Percentiles rank a stretch among this genome's conserved stretches.
Conservation (phyloP, 2,888 invertebrate genomes). For the Maniola hyperantus region DNA sequence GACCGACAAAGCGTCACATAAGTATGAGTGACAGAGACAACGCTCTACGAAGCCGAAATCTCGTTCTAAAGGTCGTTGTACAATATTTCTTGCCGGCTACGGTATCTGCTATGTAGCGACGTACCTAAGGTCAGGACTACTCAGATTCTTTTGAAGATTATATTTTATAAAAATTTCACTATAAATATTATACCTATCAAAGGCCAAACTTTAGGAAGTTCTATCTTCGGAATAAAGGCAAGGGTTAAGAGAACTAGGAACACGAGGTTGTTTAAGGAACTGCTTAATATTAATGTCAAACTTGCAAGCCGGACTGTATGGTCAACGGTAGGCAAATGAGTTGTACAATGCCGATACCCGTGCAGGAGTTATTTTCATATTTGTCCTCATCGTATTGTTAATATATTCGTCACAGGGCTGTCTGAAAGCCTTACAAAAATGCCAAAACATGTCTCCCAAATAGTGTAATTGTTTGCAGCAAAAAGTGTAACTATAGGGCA, state of each 20-base stretch:
- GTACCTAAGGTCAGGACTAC: no score
- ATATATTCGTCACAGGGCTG: slow-evolving; percentile 70
- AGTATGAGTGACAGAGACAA: no score
- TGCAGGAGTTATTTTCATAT: slow-evolving; percentile 80
- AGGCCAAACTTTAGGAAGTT: neutral
- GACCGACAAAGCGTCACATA: no score
- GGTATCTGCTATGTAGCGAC: no score
- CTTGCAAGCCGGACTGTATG: slow-evolving; percentile 47
- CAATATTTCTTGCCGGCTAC: no score
- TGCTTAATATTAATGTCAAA: slow-evolving; percentile 26
- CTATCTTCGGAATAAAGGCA: neutral
- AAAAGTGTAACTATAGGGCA: no score
- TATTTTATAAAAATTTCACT: no score
- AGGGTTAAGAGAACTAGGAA: neutral
- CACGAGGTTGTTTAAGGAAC: slow-evolving; percentile 6
- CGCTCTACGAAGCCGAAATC: no score
- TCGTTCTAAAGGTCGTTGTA: no score
- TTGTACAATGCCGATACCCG: slow-evolving; percentile 79
- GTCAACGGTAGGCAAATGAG: slow-evolving; percentile 79
- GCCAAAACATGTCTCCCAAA: neutral
- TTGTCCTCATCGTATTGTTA: slow-evolving; percentile 77
- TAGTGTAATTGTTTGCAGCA: no score
- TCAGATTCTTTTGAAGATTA: no score
- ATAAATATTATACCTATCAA: neutral
- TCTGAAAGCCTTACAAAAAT: slow-evolving; percentile 12